phyloP scores from a whole-genome alignment of 1,140 invertebrate species.

The Pissodes strobi region DNA sequence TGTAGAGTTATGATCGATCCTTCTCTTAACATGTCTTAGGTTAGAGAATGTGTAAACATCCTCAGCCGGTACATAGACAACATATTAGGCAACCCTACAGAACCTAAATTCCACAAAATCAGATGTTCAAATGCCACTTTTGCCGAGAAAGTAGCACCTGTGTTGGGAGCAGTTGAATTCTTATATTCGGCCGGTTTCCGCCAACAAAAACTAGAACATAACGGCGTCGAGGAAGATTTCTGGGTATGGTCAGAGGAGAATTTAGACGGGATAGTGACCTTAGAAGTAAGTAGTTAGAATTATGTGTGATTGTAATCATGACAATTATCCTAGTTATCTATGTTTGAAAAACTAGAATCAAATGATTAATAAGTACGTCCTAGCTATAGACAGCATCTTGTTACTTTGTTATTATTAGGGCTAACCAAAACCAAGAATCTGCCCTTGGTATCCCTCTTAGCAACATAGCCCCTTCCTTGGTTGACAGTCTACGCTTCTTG shows the following conservation, averaged over 20 bases:
- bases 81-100: slow-evolving; percentile 80
- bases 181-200: slow-evolving; percentile 83
- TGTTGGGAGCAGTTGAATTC: slow-evolving; percentile 83
- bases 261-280: slow-evolving; percentile 60
- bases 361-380: too few species aligned
- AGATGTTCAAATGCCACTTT: slow-evolving; percentile 79
- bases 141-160: slow-evolving; percentile 74
- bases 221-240: slow-evolving; percentile 65
- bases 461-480: too few species aligned
- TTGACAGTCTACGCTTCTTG: too few species aligned
- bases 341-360: too few species aligned
- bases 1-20: too few species aligned
- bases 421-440: too few species aligned
- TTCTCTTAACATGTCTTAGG: slow-evolving; percentile 58
- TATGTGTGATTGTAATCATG: too few species aligned
- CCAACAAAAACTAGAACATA: slow-evolving; percentile 61
- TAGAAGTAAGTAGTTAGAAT: slow-evolving; percentile 65
- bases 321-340: too few species aligned
- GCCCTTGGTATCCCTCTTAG: too few species aligned
- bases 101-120: slow-evolving; percentile 91
- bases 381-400: too few species aligned
- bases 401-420: too few species aligned
- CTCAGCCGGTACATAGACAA: slow-evolving; percentile 90
- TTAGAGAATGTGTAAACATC: slow-evolving; percentile 81
- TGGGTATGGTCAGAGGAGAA: slow-evolving; percentile 66